A percentile compares a stretch with the other conserved stretches of the same genome.
phyloP scores from a whole-genome alignment of 1,140 invertebrate species.

The Scaptomyza pallida region DNA sequence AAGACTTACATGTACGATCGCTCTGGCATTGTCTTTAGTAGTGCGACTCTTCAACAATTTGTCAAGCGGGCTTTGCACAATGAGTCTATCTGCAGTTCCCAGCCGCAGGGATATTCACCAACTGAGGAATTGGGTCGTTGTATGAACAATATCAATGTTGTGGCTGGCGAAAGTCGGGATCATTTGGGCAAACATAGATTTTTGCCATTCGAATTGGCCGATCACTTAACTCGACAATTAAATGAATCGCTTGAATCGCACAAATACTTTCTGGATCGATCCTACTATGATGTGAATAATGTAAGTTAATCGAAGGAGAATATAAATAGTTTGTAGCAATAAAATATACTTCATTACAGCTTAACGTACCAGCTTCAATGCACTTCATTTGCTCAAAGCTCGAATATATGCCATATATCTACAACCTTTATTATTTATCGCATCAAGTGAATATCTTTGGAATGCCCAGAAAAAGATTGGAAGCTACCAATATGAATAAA shows the following conservation, averaged over 20 bases:
- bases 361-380: constrained; percentile 36
- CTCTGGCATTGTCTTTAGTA: constrained; percentile 52
- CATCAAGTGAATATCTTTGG: constrained; percentile 58
- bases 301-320: constrained; percentile 31
- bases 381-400: constrained; percentile 33
- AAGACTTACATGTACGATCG: constrained; percentile 48
- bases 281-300: constrained; percentile 52
- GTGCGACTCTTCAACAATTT: constrained; percentile 45
- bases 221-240: constrained; percentile 31
- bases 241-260: constrained; percentile 37
- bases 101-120: neutral
- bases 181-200: constrained; percentile 49
- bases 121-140: constrained; percentile 54
- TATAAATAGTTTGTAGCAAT: too few species aligned
- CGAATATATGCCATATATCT: constrained; percentile 13
- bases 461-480: neutral
- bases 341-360: constrained; percentile 20
- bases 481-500: neutral
- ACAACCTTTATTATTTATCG: constrained; percentile 52
- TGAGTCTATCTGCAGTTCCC: constrained; percentile 38
- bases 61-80: constrained; percentile 48
- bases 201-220: constrained; percentile 45
- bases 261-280: constrained; percentile 38
- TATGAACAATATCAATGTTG: constrained; percentile 54
- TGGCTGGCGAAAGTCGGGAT: constrained; percentile 63